Evolutionary conservation across 2,113 vertebrate genomes (phyloP).

Genomic region (Bos javanicus): DNA sequence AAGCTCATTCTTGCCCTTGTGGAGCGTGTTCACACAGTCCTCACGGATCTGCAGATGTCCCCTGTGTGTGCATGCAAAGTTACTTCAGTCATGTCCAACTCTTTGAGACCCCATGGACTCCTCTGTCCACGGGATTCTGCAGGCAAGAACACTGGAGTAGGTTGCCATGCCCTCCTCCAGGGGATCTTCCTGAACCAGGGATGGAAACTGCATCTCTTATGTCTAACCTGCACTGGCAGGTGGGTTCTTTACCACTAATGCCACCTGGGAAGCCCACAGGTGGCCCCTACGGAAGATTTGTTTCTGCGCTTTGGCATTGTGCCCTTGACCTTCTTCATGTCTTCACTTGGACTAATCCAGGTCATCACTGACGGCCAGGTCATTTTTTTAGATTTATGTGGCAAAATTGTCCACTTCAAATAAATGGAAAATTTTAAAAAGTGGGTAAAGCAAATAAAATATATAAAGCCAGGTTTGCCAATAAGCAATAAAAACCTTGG

Average conservation of each 20-base stretch:
- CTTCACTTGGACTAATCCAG: not conserved
- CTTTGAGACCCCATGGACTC: not conserved
- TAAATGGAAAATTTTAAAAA: not conserved
- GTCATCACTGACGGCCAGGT: not conserved
- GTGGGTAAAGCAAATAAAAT: not conserved
- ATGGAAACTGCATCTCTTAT: not conserved
- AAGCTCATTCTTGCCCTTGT: accelerated
- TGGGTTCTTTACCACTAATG: not conserved
- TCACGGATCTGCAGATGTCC: accelerated
- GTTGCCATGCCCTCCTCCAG: not conserved
- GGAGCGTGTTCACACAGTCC: not conserved
- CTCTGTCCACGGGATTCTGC: not conserved
- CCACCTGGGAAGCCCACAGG: not conserved
- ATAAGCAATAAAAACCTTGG: not conserved
- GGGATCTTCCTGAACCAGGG: not conserved
- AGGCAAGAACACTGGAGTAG: not conserved
- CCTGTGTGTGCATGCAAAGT: not conserved
- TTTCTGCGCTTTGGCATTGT: not conserved
- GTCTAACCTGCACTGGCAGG: not conserved
- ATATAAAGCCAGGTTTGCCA: not conserved
- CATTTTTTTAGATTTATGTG: not conserved
- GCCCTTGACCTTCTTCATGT: not conserved
- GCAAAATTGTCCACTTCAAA: not conserved
- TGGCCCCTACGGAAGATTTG: accelerated
- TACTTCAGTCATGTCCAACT: not conserved